These are phyloP conservation scores for Papilio machaon DNA, from an alignment of 1,140 invertebrate species.

Conservation along the genomic window DNA sequence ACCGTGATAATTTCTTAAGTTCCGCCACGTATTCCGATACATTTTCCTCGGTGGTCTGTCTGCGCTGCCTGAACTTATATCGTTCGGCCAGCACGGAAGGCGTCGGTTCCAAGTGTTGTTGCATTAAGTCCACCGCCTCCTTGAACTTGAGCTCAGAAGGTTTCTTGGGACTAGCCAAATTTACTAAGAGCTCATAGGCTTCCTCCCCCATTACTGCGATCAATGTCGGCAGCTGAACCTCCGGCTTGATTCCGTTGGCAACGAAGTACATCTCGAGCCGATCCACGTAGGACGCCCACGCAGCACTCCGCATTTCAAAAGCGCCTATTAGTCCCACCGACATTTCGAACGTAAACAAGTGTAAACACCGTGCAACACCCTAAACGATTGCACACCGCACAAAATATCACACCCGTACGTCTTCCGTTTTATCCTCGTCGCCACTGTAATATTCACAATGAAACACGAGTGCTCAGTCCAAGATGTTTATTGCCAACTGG, in stretches of 20 bases:
- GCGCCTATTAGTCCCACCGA: neutral
- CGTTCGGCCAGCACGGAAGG: conserved; percentile 40
- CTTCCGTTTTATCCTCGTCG: neutral
- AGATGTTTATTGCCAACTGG: neutral
- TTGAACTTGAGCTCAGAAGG: conserved; percentile 21
- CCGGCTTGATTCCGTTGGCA: conserved; percentile 23
- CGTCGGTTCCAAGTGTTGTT: conserved; percentile 39
- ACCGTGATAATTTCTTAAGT: conserved; percentile 40
- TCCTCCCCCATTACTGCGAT: conserved; percentile 42
- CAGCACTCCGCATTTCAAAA: conserved; percentile 26
- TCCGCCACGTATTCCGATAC: conserved; percentile 39
- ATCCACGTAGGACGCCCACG: conserved; percentile 42
- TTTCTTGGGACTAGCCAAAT: conserved; percentile 40
- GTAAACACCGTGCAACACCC: neutral
- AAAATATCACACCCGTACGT: neutral
- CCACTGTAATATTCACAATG: neutral
- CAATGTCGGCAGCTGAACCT: conserved; percentile 30
- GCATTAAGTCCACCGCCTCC: neutral
- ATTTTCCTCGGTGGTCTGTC: conserved; percentile 26
- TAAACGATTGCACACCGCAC: neutral
- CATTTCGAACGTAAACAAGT: neutral
- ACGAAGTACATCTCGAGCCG: conserved; percentile 39
- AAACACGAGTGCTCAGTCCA: neutral
- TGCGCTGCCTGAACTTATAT: conserved; percentile 39
- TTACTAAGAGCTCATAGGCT: conserved; percentile 40